Percentiles rank a stretch among this genome's conserved stretches.
Conservation (phyloP, 2,797 vertebrate species). For the Lagodon rhomboides region DNA sequence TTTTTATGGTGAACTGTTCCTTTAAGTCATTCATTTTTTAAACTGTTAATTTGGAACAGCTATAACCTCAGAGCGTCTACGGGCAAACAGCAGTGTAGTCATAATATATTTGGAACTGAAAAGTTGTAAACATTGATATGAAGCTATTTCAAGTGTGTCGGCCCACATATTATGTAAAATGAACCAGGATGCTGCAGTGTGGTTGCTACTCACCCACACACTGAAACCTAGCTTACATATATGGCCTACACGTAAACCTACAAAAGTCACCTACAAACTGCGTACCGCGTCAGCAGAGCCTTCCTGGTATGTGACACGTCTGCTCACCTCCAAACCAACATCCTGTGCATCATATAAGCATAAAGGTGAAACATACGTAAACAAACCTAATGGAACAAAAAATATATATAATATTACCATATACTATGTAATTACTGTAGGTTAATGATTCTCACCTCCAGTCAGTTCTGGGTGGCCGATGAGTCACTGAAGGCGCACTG, state of each 20-base stretch:
- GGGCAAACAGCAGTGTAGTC: background rate
- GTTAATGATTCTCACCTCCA: no score
- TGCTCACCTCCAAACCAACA: background rate
- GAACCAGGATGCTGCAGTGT: background rate
- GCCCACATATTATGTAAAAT: background rate
- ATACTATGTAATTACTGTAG: no score
- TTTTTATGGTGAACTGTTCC: no score
- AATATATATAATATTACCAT: no score
- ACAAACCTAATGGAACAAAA: no score
- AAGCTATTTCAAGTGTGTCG: background rate
- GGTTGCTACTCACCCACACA: background rate
- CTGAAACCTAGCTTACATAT: background rate
- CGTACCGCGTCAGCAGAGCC: accelerated
- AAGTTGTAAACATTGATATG: background rate
- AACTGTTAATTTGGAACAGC: background rate
- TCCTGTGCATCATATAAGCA: background rate
- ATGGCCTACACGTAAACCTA: background rate
- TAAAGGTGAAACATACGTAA: background rate
- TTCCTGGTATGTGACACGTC: background rate
- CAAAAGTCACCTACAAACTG: background rate
- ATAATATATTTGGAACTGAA: background rate
- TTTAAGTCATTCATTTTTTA: background rate
- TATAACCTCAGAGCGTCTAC: background rate
- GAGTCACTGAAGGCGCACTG: background rate
- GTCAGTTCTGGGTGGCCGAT: background rate